phyloP scores from a whole-genome alignment of 2,113 vertebrate genomes.

The Lichenostomus cassidix region DNA sequence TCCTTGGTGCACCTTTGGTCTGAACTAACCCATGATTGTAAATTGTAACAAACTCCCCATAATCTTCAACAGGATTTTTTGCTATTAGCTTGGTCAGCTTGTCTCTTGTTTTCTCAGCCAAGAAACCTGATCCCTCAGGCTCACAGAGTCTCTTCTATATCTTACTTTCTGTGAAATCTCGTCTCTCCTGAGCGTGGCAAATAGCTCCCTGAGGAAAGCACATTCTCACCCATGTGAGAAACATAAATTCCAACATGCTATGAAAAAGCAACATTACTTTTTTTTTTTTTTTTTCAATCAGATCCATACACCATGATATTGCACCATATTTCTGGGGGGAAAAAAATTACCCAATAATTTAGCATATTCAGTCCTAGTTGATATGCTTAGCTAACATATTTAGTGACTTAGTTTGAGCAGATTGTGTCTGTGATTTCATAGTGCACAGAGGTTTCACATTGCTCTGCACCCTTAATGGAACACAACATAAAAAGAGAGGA shows the following conservation, averaged over 20 bases:
- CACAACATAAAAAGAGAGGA: background rate
- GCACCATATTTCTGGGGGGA: background rate
- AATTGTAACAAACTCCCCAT: background rate
- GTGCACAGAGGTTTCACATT: background rate
- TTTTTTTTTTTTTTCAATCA: background rate
- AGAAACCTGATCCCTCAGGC: background rate
- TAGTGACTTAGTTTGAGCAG: background rate
- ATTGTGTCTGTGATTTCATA: background rate
- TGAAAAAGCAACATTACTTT: rapidly evolving
- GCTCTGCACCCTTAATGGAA: background rate
- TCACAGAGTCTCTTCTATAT: background rate
- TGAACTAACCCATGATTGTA: background rate
- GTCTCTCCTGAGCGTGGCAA: background rate
- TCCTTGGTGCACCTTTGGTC: background rate
- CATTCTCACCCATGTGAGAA: background rate
- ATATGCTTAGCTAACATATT: background rate
- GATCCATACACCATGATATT: background rate
- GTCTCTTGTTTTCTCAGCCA: background rate
- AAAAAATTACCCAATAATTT: background rate
- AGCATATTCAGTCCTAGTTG: background rate
- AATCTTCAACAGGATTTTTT: background rate
- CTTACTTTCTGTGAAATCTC: background rate
- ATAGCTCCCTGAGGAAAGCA: background rate
- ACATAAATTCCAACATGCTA: background rate
- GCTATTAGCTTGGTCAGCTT: background rate